A percentile compares a stretch with the other conserved stretches of the same genome.
These are phyloP conservation scores for Styela clava DNA, from an alignment of 23 tunicate genomes.

Conservation along the genomic window DNA sequence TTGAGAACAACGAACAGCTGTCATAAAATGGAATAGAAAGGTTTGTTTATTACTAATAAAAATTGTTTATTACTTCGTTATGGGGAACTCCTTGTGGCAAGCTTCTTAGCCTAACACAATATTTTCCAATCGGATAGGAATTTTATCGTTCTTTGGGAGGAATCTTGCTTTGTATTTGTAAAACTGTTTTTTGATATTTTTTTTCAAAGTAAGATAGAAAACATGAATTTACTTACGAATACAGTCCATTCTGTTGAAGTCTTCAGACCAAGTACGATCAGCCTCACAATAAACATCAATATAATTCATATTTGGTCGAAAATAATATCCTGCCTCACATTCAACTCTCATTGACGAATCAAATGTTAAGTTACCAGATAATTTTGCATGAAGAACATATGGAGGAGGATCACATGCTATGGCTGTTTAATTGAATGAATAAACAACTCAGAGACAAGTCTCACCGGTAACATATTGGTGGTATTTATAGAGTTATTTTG, in stretches of 20 bases:
- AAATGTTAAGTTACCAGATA: constrained; percentile 29
- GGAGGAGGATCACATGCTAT: constrained; percentile 47
- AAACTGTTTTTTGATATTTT: background rate
- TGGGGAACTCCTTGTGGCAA: no score
- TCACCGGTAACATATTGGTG: no score
- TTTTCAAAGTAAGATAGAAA: background rate
- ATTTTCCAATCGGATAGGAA: background rate
- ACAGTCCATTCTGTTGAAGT: constrained; percentile 34
- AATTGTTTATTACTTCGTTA: background rate
- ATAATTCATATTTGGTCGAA: constrained; percentile 20
- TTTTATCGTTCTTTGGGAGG: no score
- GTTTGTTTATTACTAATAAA: background rate
- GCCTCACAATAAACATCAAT: constrained; percentile 39
- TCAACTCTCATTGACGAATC: constrained; percentile 20
- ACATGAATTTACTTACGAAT: constrained; percentile 38
- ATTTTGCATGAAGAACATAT: constrained; percentile 25
- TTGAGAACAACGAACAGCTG: constrained; percentile 45
- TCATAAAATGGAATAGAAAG: constrained; percentile 3
- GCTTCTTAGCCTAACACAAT: no score
- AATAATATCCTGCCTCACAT: constrained; percentile 52
- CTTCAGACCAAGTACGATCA: constrained; percentile 57
- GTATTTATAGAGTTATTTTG: no score
- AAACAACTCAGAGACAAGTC: no score
- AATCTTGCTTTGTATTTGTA: background rate
- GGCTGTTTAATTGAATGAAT: constrained; percentile 41